These are phyloP conservation scores for Pachycephus smyrnensis DNA, from an alignment of 2,888 invertebrate genomes.

Conservation along the genomic window DNA sequence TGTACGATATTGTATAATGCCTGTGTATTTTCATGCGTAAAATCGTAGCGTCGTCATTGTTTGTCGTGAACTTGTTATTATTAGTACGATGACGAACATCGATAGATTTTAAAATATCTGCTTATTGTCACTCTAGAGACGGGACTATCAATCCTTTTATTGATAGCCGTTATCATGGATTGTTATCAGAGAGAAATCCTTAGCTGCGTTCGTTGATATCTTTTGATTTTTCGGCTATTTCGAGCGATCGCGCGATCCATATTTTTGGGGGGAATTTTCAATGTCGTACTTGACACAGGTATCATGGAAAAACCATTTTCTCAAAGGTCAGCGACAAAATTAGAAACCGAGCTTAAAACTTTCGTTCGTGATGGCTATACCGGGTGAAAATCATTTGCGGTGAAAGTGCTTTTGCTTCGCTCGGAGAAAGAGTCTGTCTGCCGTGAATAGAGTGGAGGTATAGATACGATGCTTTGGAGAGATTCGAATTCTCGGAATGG, in stretches of 20 bases:
- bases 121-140: background rate
- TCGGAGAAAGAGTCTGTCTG: background rate
- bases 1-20: background rate
- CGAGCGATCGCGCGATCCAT: background rate
- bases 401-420: constrained; percentile 1
- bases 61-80: background rate
- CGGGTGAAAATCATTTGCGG: constrained; percentile 5
- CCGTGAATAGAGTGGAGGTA: background rate
- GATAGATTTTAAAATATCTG: background rate
- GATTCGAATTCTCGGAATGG: background rate
- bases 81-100: background rate
- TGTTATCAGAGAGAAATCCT: background rate
- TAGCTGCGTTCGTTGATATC: background rate
- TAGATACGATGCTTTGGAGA: background rate
- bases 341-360: constrained; percentile 2
- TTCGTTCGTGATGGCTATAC: background rate
- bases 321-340: background rate
- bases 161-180: background rate
- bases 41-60: background rate
- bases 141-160: background rate
- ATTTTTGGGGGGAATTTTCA: background rate
- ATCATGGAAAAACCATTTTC: background rate
- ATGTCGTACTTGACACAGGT: background rate
- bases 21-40: background rate
- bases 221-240: background rate